Conservation (phyloP, 2,797 vertebrate genomes). For the Catostomus latipinnis region DNA sequence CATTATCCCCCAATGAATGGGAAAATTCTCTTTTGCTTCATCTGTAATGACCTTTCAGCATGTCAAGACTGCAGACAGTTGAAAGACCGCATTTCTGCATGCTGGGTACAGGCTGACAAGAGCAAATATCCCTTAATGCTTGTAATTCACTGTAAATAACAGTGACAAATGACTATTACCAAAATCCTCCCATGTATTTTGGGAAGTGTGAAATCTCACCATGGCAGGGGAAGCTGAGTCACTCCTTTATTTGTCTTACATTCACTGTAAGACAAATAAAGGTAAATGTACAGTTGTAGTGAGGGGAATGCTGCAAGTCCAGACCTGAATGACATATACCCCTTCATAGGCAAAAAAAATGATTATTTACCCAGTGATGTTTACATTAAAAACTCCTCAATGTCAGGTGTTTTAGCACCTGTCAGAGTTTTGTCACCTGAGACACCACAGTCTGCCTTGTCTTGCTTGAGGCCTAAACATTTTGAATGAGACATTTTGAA, state of each 20-base stretch:
- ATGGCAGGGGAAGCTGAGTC: constrained; percentile 55
- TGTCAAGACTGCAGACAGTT: constrained; percentile 31
- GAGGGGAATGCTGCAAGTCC: constrained; percentile 47
- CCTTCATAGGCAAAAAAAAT: constrained; percentile 51
- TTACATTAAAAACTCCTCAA: constrained; percentile 65
- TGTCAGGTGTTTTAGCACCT: constrained; percentile 55
- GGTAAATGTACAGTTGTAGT: constrained; percentile 56
- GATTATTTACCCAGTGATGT: constrained; percentile 62
- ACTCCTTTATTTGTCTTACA: constrained; percentile 3
- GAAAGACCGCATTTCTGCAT: constrained; percentile 35
- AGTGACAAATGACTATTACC: constrained; percentile 47
- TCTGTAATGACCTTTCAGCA: constrained; percentile 36
- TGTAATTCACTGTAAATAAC: constrained; percentile 55
- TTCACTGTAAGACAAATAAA: background rate
- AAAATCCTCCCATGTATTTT: constrained; percentile 50
- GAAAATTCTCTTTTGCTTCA: constrained; percentile 30
- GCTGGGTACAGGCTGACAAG: constrained; percentile 25
- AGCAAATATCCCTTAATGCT: constrained; percentile 53
- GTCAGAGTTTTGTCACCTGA: constrained; percentile 59
- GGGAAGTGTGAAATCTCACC: constrained; percentile 54
- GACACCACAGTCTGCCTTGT: constrained; percentile 58
- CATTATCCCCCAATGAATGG: constrained; percentile 21
- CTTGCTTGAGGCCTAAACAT: constrained; percentile 53
- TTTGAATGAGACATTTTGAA: constrained; percentile 52
- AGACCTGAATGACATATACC: constrained; percentile 55